Base-by-base conservation (phyloP, 2,888 invertebrate species). In the Volucella inanis region DNA sequence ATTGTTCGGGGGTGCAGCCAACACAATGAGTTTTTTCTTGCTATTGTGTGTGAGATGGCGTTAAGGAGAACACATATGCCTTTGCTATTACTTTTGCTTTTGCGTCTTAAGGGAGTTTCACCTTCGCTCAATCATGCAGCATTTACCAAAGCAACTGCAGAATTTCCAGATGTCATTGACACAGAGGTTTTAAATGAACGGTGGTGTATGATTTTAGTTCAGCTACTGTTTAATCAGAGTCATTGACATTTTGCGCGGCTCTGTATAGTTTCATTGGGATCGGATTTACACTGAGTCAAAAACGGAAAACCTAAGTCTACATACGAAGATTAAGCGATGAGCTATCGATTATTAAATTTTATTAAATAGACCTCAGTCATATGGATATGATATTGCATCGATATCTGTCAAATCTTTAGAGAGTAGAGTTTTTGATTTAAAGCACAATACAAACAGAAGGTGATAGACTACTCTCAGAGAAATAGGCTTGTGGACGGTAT, bases 1-100 rank as follows among this genome's bases (percentile, higher is more conserved):
- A 85, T 85, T 85, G 85, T 85, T 81, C 81, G 85, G 81, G 85
- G 85, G 85, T 81, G 85, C 85, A 84, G 76, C 49, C 45, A 72
- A 70, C 47, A 81, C 71, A 85, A 85, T 77, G 68, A 81, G 43
- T 76, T 52, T 61, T 81, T 83, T 75, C 64, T 64, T 39, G 61
- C 38, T 55, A 47, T 50, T 81, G 61, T 62, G 41, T 65, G 62
- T 61, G 80, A 31, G 31, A 76, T 84, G 84, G 84, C 84, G 84
- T 84, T 80, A 84, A 84, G 79, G 80, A 59, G 71, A 55, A 68
- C 70, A 59, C 59, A 79, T 78, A 78, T 78, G 83, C 68, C 49
- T 80, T 80, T 71, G 71, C 31, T 31, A 31, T 31, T 31, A 31
- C 59, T 55, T 80, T 80, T 71, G 71, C 59, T 82, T 77, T 57